Evolutionary conservation across 2,888 invertebrate genomes (phyloP).

Genomic region (Tolmerus cingulatus): DNA sequence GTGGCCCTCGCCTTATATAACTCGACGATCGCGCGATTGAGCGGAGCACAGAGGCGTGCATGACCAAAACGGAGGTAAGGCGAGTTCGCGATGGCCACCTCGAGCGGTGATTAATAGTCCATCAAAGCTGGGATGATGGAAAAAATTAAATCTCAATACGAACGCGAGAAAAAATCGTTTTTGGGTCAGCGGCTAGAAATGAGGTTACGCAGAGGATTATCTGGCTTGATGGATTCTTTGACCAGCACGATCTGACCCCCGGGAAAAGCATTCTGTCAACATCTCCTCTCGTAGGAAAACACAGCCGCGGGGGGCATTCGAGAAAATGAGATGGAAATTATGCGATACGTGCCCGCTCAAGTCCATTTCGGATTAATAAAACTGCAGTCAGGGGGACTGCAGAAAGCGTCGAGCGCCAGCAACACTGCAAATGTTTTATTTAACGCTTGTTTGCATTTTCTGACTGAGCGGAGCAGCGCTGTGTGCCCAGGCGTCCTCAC

Average conservation of each 20-base stretch:
- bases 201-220: conserved; percentile 7
- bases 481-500: background rate
- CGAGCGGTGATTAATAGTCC: background rate
- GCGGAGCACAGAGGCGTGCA: background rate
- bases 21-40: background rate
- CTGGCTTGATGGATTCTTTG: background rate
- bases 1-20: background rate
- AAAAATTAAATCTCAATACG: background rate
- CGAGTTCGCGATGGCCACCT: background rate
- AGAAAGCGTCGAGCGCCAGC: background rate
- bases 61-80: background rate
- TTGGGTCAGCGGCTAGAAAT: conserved; percentile 13
- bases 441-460: background rate
- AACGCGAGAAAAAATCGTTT: background rate
- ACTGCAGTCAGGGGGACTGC: background rate
- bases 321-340: conserved; percentile 33
- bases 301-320: background rate
- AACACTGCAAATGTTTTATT: background rate
- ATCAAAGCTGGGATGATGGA: background rate
- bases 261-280: conserved; percentile 23
- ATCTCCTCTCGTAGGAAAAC: background rate
- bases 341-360: conserved; percentile 20
- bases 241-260: conserved; percentile 21
- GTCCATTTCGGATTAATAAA: background rate
- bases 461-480: background rate